Evolutionary conservation across 2,113 vertebrate species (phyloP), one percentile per base, ranked within the genome.

Genomic region (Triplophysa tibetana): DNA sequence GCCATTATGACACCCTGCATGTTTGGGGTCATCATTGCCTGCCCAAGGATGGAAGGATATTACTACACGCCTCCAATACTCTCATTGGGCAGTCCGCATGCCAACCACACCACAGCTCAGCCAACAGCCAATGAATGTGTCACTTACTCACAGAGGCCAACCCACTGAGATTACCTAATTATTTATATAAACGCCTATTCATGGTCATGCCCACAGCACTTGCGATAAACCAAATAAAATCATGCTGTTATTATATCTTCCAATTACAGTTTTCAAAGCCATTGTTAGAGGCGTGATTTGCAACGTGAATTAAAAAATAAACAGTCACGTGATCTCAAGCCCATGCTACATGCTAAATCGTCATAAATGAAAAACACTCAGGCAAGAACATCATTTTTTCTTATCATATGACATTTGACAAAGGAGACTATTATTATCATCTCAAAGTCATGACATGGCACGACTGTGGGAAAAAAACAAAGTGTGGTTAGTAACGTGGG

Each of bases 1-100:
- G 98, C 96, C 97, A 98, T 98, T 93, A 99, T 96, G 91, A 99
- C 94, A 95, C 96, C 96, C 95, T 99, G 98, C 98, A 99, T 98
- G 94, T 95, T 95, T 90, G 97, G 96, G 89, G 97, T 98, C 97
- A 98, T 95, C 97, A 99, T 97, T 76, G 96, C 94, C 97, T 98
- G 95, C 93, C 94, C 91, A 92, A 85, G 92, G 88, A 93, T 93
- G 95, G 93, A 93, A 88, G 86, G 82, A 79, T 16, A 85, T 91
- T 91, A 91, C 75, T 87, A 54, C 82, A 82, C 82, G 21, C 73
- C 81, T 52, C 60, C 45, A 66, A 58, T 24, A 64, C 41, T 60
- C 52, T 74, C 64, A 54, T 45, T 63, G 60, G 73, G 41, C 68
- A 78, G 13, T 65, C 64, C 8, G 14, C 48, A 72, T 64, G 75